Conservation (phyloP, 37 sponge, comb jelly and placozoan species). For the Halichondria panicea region DNA sequence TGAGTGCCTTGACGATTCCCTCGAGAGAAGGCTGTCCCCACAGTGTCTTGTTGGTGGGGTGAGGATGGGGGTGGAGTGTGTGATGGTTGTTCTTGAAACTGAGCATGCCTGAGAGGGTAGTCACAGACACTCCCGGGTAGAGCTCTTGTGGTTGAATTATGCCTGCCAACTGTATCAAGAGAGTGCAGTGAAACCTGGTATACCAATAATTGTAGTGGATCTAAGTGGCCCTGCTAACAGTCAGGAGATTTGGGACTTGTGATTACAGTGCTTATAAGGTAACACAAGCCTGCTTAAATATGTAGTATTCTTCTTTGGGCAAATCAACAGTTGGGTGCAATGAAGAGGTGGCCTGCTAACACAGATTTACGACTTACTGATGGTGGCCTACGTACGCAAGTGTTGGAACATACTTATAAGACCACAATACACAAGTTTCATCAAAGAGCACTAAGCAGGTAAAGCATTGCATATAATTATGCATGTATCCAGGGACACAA, state of each 20-base stretch:
- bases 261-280: not conserved
- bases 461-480: not conserved
- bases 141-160: slow-evolving; percentile 62
- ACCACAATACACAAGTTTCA: not conserved
- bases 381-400: no score
- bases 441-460: not conserved
- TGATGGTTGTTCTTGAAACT: slow-evolving; percentile 38
- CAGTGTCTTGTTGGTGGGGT: slow-evolving; percentile 18
- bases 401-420: not conserved
- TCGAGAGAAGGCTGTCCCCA: slow-evolving; percentile 59
- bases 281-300: not conserved
- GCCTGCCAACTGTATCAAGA: slow-evolving; percentile 34
- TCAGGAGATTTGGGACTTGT: no score
- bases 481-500: not conserved
- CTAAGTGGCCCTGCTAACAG: not conserved
- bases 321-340: no score
- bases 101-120: slow-evolving; percentile 45
- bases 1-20: slow-evolving; percentile 22
- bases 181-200: not conserved
- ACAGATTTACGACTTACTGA: no score
- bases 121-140: slow-evolving; percentile 49
- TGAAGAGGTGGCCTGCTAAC: no score
- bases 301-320: no score
- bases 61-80: slow-evolving; percentile 22
- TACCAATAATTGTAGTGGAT: not conserved